A percentile compares a stretch with the other conserved stretches of the same genome.
Conservation (phyloP, 2,888 invertebrate genomes). For the Escarpia spicata region DNA sequence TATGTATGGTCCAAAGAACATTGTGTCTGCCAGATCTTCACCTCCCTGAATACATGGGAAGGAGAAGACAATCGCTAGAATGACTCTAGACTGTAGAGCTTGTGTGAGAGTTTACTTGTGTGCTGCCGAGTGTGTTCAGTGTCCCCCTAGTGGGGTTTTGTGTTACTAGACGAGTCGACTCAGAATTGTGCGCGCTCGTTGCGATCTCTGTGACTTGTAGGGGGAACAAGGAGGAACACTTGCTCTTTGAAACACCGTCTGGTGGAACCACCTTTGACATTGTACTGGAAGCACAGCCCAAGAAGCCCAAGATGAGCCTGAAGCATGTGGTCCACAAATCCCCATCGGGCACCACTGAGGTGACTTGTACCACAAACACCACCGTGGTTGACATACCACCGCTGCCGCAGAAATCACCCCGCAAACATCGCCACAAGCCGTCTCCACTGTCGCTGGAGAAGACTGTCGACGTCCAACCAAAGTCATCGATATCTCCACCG, state of each 20-base stretch:
- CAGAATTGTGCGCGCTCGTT: neutral
- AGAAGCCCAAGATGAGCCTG: neutral
- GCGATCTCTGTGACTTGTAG: neutral
- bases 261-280: neutral
- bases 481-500: neutral
- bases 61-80: no score
- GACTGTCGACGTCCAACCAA: neutral
- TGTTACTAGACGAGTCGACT: neutral
- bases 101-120: no score
- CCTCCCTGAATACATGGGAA: no score
- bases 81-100: neutral
- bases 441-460: neutral
- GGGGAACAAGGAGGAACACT: neutral
- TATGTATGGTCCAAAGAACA: no score
- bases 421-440: neutral
- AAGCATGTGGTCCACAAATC: neutral
- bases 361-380: neutral
- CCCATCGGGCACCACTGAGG: neutral
- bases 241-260: neutral
- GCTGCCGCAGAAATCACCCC: neutral
- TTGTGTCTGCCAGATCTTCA: no score
- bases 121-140: neutral
- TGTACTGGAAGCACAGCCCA: neutral
- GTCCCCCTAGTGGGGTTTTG: neutral
- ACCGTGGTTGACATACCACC: neutral